A percentile compares a stretch with the other conserved stretches of the same genome.
Evolutionary conservation across 1,140 invertebrate species (phyloP).

Genomic region (Aphis gossypii): DNA sequence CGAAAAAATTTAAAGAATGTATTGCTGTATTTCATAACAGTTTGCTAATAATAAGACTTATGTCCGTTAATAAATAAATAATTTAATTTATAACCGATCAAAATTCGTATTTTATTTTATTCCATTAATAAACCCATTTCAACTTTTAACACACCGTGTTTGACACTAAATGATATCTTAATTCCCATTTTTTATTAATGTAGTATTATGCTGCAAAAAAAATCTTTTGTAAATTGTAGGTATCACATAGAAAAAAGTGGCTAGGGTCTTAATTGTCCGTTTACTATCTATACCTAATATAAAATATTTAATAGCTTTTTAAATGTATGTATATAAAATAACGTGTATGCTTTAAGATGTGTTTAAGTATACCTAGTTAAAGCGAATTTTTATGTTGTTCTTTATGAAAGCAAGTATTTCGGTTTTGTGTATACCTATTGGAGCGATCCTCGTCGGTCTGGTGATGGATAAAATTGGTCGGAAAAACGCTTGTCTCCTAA

Average conservation of each 20-base stretch:
- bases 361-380: neutral
- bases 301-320: neutral
- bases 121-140: neutral
- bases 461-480: conserved; percentile 73
- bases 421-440: conserved; percentile 67
- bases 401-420: conserved; percentile 67
- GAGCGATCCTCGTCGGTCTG: conserved; percentile 67
- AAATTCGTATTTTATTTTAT: neutral
- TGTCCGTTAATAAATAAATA: too few species aligned
- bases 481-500: conserved; percentile 68
- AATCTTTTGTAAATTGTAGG: neutral
- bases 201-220: neutral
- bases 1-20: neutral
- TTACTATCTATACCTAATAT: neutral
- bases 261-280: neutral
- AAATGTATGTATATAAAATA: neutral
- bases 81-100: neutral
- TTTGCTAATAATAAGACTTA: neutral
- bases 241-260: neutral
- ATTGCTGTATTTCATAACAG: neutral
- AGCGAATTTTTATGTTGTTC: neutral
- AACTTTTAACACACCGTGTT: neutral
- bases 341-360: neutral
- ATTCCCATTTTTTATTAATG: neutral
- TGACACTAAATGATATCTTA: too few species aligned